Conservation (phyloP, 2,797 vertebrate species). For the Buphagus erythrorhynchus region DNA sequence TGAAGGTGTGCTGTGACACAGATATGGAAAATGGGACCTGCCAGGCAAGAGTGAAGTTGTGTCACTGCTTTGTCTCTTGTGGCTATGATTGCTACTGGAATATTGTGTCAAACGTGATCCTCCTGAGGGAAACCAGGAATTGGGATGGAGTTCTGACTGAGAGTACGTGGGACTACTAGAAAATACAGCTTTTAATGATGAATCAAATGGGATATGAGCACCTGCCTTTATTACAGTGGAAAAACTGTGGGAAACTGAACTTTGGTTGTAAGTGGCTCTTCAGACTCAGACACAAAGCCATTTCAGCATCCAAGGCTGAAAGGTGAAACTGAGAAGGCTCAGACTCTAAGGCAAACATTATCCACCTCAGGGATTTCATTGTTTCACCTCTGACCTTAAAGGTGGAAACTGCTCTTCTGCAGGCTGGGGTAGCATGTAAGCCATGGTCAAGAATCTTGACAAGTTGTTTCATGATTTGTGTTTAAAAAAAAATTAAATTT, state of each 20-base stretch:
- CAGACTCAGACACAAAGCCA: not conserved
- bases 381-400: not conserved
- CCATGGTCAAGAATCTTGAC: not conserved
- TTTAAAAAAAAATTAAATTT: not conserved
- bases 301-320: not conserved
- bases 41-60: not conserved
- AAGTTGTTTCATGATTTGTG: not conserved
- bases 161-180: not conserved
- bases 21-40: not conserved
- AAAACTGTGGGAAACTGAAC: not conserved
- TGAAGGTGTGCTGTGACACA: not conserved
- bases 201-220: rapidly evolving
- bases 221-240: not conserved
- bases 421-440: not conserved
- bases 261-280: not conserved
- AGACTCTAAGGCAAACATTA: not conserved
- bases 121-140: not conserved
- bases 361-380: not conserved
- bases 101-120: rapidly evolving
- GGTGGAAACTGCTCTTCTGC: not conserved
- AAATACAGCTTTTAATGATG: not conserved
- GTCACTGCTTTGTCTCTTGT: not conserved
- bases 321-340: not conserved
- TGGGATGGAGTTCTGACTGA: not conserved
- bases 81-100: rapidly evolving